Evolutionary conservation across 37 sponge, comb jelly and placozoan genomes (phyloP), one percentile per base, ranked within the genome.

Genomic region (Aphrocallistes beatrix): DNA sequence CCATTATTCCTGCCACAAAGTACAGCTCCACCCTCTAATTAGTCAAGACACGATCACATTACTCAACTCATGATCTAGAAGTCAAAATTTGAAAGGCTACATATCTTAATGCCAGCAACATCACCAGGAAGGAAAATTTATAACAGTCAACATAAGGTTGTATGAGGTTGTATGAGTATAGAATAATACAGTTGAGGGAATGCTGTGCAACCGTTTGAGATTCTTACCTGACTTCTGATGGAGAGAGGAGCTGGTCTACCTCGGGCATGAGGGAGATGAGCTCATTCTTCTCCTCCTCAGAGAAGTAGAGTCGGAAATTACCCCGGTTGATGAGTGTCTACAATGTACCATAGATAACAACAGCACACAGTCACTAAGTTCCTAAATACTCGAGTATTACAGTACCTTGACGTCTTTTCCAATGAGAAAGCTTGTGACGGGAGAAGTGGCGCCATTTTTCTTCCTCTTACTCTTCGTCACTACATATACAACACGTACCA

Each of bases 371-470:
- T n/a, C n/a, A n/a, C n/a, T n/a, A n/a, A n/a, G n/a, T n/a, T n/a
- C n/a, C n/a, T 47, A 47, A 21, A 13, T 17, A 47, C 17, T 47
- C 49, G 49, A 21, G 17, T 13, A 13, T 47, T 21, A 13, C 13
- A 47, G 49, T 47, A 60, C 75, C 75, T 60, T 60, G 8, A 60
- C n/a, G 75, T 60, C 75, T 60, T 60, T 60, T 28, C n/a, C 75
- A 19, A 60, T 60, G n/a, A 60, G 75, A 60, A 60, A 60, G n/a
- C n/a, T 19, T 60, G 75, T 19, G 8, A 60, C 21, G n/a, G 75
- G 75, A 60, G 75, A 60, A 25, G 75, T 60, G 32, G n/a, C 34
- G n/a, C 75, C 75, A 60, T 60, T 60, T 13, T 60, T 60, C 75
- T 28, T 60, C 34, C 75, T 60, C n/a, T 60, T 60, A 60, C 34